phyloP scores from a whole-genome alignment of 1,140 invertebrate species.

The Saxidomus purpurata region DNA sequence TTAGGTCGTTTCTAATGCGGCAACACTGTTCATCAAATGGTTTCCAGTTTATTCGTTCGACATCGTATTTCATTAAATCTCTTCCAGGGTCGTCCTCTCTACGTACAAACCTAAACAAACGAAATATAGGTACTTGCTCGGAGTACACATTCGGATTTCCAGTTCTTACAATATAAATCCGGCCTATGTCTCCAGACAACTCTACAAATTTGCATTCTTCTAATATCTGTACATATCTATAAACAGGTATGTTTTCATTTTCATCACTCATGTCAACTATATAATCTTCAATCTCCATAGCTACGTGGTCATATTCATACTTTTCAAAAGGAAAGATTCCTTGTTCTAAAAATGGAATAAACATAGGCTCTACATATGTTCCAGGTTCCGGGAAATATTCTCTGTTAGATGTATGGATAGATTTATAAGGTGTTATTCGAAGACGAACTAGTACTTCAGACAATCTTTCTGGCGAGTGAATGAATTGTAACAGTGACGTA shows the following conservation, averaged over 20 bases:
- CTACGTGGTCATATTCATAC: constrained; percentile 75
- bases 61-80: not conserved
- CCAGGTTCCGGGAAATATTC: constrained; percentile 49
- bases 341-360: constrained; percentile 53
- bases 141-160: not conserved
- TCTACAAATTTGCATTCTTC: not conserved
- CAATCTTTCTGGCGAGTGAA: constrained; percentile 12
- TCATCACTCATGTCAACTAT: no score
- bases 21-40: constrained; percentile 47
- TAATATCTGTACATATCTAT: constrained; percentile 1
- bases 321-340: constrained; percentile 48
- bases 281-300: constrained; percentile 77
- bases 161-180: constrained; percentile 6
- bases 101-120: constrained; percentile 48
- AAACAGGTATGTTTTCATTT: no score
- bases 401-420: no score
- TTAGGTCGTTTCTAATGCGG: constrained; percentile 6
- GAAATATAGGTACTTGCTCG: constrained; percentile 50
- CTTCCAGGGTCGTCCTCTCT: constrained; percentile 13
- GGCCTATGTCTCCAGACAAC: not conserved
- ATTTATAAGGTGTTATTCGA: constrained; percentile 7
- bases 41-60: not conserved
- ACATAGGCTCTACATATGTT: constrained; percentile 51
- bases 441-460: not conserved
- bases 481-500: not conserved